Base-by-base conservation (phyloP, 2,797 vertebrate species). In the Galago senegalensis region DNA sequence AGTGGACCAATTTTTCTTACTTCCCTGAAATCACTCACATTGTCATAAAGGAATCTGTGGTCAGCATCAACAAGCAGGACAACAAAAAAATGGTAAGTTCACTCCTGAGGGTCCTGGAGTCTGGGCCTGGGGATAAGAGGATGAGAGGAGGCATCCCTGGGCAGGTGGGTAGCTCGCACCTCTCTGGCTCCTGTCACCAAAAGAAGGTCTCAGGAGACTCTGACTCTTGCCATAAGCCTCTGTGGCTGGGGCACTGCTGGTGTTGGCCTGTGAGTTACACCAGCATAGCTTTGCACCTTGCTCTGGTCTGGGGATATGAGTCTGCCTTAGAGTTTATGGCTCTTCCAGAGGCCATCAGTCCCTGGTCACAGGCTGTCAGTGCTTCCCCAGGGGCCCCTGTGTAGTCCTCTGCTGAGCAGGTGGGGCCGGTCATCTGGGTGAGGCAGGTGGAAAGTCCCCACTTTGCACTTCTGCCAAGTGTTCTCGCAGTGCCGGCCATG, bases 1-100 rank as follows among this genome's bases (percentile, higher is more conserved):
- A 87, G 16, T 99, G 99, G 99, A 98, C 91, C 80, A 97, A 87
- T 25, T 99, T 99, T 97, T 99, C 99, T 7, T 99, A 99, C 96
- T 99, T 99, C 96, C 98, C 99, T 49, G 99, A 99, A 98, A 99
- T 99, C 98, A 99, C 99, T 34, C 99, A 99, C 98, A 98, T 99
- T 1, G 99, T 99, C 94, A 99, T 99, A 97, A 99, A 98, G 98
- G 99, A 99, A 4, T 96, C 98, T 29, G 98, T 95, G 0, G 99
- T 99, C 97, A 99, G 99, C 98, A 99, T 99, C 98, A 99, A 99
- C 94, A 99, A 99, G 96, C 99, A 99, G 98, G 99, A 99, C 98
- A 99, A 99, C 99, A 99, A 98, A 98, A 99, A 98, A 85, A 99
- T 99, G 99, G 99, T 99, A 98, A 98, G 98, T 77, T 31, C 80